Conservation (phyloP, 2,888 invertebrate species). For the Teleogryllus oceanicus region DNA sequence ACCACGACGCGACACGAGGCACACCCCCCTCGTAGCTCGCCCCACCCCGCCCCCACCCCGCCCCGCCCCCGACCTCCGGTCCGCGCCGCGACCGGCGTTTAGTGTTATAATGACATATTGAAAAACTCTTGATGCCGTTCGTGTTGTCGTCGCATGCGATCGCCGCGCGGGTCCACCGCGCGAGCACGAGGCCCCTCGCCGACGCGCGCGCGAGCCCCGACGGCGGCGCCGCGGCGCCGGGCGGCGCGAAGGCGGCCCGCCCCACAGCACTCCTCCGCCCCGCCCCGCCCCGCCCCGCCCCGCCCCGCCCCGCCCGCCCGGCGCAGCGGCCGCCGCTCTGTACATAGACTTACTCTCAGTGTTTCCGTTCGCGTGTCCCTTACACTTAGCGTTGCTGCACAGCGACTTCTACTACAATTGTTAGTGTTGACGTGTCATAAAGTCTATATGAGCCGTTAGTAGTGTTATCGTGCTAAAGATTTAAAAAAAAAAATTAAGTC, state of each 20-base stretch:
- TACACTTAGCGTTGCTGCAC: constrained; percentile 3
- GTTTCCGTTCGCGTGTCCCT: constrained; percentile 9
- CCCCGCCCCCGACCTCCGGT: neutral
- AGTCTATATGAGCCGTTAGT: constrained; percentile 18
- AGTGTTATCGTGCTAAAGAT: constrained; percentile 18
- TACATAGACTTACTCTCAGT: constrained; percentile 4
- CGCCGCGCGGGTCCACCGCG: neutral
- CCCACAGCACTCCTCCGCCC: neutral
- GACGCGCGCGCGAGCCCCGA: neutral
- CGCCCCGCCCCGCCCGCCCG: neutral
- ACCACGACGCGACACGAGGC: no score
- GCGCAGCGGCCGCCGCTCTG: constrained; percentile 8
- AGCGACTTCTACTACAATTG: neutral
- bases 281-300: neutral
- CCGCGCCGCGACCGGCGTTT: constrained; percentile 7
- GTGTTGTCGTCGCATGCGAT: neutral
- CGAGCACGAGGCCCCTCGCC: neutral
- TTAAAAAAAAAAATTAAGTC: neutral
- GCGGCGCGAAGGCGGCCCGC: no score
- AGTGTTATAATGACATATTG: neutral
- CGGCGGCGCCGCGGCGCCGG: no score
- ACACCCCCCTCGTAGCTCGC: no score
- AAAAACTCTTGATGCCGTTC: neutral
- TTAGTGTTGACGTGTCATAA: constrained; percentile 6
- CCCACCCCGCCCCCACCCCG: no score